These are phyloP conservation scores for Anthopleura xanthogrammica DNA, from an alignment of 92 coral and sea anemone genomes.

Conservation along the genomic window DNA sequence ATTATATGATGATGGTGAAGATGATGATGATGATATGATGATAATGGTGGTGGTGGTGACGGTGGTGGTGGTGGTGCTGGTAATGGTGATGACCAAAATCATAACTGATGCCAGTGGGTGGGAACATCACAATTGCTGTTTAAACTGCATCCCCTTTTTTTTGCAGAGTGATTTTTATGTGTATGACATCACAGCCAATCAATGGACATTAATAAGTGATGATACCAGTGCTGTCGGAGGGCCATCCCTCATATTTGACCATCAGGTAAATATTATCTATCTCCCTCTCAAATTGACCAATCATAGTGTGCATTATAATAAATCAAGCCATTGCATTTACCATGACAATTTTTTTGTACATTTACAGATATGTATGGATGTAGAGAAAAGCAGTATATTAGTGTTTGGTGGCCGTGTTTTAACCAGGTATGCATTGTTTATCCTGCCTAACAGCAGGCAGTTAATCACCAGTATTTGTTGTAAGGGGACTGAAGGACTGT, in stretches of 20 bases:
- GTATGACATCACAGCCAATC: conserved; percentile 84
- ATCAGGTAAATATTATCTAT: conserved; percentile 62
- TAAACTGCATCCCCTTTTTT: neutral
- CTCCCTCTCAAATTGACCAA: neutral
- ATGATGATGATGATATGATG: too few relatives aligned
- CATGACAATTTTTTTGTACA: neutral
- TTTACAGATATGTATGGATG: conserved; percentile 86
- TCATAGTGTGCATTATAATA: too few relatives aligned
- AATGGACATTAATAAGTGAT: conserved; percentile 92
- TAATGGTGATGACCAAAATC: too few relatives aligned
- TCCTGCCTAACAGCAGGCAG: too few relatives aligned
- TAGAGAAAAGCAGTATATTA: conserved; percentile 75
- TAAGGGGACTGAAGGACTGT: too few relatives aligned
- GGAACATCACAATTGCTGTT: too few relatives aligned
- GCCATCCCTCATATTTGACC: conserved; percentile 94
- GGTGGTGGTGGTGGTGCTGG: too few relatives aligned
- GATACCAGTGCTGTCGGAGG: conserved; percentile 94
- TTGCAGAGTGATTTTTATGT: conserved; percentile 66
- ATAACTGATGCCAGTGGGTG: too few relatives aligned
- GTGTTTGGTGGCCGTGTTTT: conserved; percentile 96
- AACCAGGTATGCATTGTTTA: conserved; percentile 47
- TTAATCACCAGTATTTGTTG: too few relatives aligned
- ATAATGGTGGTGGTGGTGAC: too few relatives aligned
- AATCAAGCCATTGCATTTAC: neutral
- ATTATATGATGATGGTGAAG: too few relatives aligned